phyloP scores from a whole-genome alignment of 2,797 vertebrate genomes.

The Lacerta viridis region DNA sequence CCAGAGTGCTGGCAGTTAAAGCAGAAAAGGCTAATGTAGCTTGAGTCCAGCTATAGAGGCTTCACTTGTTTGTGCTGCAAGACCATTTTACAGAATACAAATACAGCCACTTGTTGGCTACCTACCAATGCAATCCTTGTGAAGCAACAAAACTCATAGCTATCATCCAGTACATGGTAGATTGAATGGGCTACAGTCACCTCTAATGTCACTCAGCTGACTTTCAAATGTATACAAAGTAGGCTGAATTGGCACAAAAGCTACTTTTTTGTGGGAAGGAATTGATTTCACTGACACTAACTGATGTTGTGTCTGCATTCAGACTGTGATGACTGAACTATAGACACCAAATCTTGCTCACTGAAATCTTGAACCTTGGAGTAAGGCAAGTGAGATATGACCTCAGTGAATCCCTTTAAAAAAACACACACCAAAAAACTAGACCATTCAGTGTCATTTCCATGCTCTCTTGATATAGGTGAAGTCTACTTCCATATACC shows the following conservation, averaged over 20 bases:
- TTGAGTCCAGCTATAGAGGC: slow-evolving; percentile 1
- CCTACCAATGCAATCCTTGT: not conserved
- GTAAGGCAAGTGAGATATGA: slow-evolving; percentile 26
- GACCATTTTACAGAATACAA: slow-evolving; percentile 23
- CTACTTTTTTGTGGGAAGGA: slow-evolving; percentile 27
- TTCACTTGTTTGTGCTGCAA: slow-evolving; percentile 15
- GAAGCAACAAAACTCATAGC: slow-evolving; percentile 21
- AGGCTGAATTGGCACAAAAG: slow-evolving; percentile 46
- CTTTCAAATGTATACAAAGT: slow-evolving; percentile 45
- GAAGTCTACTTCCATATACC: not conserved
- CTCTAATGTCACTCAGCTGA: slow-evolving; percentile 46
- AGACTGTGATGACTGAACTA: not conserved
- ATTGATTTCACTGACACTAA: slow-evolving; percentile 49
- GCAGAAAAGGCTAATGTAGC: not conserved
- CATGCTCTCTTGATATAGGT: slow-evolving; percentile 31
- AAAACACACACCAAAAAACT: not conserved
- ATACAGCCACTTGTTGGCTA: slow-evolving; percentile 28
- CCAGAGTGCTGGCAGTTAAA: slow-evolving; percentile 2
- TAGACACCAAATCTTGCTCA: slow-evolving; percentile 19
- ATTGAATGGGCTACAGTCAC: slow-evolving; percentile 37
- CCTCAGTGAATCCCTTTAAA: not conserved
- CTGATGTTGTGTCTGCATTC: slow-evolving; percentile 20
- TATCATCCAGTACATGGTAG: slow-evolving; percentile 39
- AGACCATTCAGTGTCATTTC: slow-evolving; percentile 43
- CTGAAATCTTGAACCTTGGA: slow-evolving; percentile 21